Conservation (phyloP, 2,113 vertebrate genomes). For the Alouatta palliata region DNA sequence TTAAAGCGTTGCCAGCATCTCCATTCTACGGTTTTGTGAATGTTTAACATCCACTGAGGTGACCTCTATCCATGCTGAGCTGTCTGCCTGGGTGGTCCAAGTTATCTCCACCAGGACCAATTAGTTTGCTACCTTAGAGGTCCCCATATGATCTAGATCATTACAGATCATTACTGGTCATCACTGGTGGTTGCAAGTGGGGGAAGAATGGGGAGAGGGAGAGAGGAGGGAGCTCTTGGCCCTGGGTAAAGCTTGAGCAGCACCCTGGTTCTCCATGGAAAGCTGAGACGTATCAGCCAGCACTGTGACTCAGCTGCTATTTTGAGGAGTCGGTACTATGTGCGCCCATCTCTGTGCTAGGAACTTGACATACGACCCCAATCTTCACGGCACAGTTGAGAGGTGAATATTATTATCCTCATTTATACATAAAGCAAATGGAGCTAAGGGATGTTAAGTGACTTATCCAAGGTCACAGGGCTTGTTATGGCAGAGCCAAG, state of each 20-base stretch:
- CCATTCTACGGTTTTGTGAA: not conserved
- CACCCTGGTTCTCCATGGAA: not conserved
- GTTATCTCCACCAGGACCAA: not conserved
- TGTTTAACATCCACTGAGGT: not conserved
- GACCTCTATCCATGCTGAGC: not conserved
- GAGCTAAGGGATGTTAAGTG: not conserved
- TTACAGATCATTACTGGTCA: not conserved
- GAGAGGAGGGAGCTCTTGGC: not conserved
- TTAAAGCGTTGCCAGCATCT: not conserved
- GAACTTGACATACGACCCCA: not conserved
- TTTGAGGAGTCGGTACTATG: not conserved
- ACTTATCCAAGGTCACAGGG: slow-evolving; percentile 35
- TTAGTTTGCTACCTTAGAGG: not conserved
- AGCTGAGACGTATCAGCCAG: not conserved
- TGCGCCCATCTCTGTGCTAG: not conserved
- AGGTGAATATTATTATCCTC: not conserved
- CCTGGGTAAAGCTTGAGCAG: not conserved
- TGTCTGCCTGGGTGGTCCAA: not conserved
- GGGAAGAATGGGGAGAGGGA: not conserved
- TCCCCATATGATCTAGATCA: not conserved
- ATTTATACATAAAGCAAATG: not conserved
- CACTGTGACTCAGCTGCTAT: not conserved
- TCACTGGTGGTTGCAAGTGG: not conserved
- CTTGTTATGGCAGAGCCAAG: not conserved
- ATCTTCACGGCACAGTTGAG: not conserved